phyloP scores from a whole-genome alignment of 2,888 invertebrate genomes.

The Scotopteryx bipunctaria region DNA sequence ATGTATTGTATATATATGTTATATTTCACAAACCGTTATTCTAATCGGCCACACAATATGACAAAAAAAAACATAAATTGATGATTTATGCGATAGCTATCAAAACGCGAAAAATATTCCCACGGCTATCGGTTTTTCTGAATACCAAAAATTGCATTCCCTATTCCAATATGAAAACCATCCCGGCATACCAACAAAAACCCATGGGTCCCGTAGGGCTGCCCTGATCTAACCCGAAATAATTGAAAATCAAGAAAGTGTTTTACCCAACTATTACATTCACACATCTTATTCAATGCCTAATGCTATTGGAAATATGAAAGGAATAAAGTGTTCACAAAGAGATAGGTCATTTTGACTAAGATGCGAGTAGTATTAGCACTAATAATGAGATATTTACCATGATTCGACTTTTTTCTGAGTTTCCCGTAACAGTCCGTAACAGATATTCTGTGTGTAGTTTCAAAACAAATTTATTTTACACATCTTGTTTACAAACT shows the following conservation, averaged over 20 bases:
- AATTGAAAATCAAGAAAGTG: not conserved
- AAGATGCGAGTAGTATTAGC: too few relatives aligned
- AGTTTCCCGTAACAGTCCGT: too few relatives aligned
- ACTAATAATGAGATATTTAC: too few relatives aligned
- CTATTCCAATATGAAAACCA: constrained; percentile 29
- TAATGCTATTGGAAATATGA: not conserved
- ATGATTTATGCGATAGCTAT: constrained; percentile 27
- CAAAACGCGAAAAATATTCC: constrained; percentile 19
- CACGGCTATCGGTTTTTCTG: constrained; percentile 4
- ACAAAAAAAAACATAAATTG: constrained; percentile 12
- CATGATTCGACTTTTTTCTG: too few relatives aligned
- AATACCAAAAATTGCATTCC: constrained; percentile 23
- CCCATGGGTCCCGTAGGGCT: not conserved
- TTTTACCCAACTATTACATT: not conserved
- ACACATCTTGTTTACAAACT: too few relatives aligned
- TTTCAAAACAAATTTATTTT: too few relatives aligned
- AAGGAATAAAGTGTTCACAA: too few relatives aligned
- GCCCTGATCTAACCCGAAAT: constrained; percentile 4
- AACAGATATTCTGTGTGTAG: too few relatives aligned
- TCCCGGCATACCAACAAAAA: constrained; percentile 18
- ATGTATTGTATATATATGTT: too few relatives aligned
- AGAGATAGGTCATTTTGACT: too few relatives aligned
- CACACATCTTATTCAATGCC: not conserved
- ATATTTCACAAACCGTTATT: constrained; percentile 13
- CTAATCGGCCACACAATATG: constrained; percentile 13